These are phyloP conservation scores for Edolisoma coerulescens DNA, from an alignment of 2,113 vertebrate species.

Conservation along the genomic window DNA sequence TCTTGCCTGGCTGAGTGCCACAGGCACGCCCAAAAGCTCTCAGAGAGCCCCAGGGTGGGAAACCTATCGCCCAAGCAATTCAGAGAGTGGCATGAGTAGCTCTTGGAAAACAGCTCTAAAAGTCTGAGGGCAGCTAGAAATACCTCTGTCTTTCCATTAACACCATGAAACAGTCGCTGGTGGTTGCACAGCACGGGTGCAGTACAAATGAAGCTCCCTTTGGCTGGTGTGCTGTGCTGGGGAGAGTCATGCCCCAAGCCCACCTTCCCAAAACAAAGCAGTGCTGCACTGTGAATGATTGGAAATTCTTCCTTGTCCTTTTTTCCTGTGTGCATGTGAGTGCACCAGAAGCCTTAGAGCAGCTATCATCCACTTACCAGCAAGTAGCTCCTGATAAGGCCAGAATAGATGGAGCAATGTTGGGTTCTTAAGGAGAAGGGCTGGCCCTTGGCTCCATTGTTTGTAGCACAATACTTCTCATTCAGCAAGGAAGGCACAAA, in stretches of 20 bases:
- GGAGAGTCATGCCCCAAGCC: accelerated
- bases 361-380: background rate
- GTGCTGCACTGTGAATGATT: accelerated
- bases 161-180: accelerated
- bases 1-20: background rate
- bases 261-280: background rate
- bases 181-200: accelerated
- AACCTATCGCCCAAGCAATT: accelerated
- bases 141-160: background rate
- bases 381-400: background rate
- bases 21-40: background rate
- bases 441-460: background rate
- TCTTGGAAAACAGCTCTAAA: background rate
- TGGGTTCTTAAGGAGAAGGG: accelerated
- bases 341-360: background rate
- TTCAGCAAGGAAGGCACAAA: background rate
- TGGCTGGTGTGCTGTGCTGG: background rate
- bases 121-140: background rate
- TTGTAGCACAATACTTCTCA: background rate
- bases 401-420: background rate
- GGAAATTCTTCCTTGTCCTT: background rate
- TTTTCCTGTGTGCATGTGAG: background rate
- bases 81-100: too few relatives aligned
- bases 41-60: background rate
- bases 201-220: background rate